Base-by-base conservation (phyloP, 2,113 vertebrate species). In the Microcebus tavaratra region DNA sequence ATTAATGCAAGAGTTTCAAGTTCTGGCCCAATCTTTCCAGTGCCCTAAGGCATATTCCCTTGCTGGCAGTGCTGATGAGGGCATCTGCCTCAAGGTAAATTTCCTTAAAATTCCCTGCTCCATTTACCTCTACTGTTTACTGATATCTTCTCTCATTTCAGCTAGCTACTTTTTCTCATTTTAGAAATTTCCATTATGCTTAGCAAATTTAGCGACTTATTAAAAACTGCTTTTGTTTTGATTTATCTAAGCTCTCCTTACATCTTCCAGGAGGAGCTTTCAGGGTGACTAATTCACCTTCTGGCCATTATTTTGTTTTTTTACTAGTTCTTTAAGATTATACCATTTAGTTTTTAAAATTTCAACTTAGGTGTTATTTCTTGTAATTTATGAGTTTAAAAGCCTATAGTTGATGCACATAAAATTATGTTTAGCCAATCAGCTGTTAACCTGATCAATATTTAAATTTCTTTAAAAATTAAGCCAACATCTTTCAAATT, bases 1-100 rank as follows among this genome's bases (percentile, higher is more conserved):
- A 85, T 96, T 90, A 90, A 95, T 39, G 25, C 14, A 93, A 23
- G 65, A 76, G 29, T 75, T 90, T 92, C 36, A 88, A 50, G 42
- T 67, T 91, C 82, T 94, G 31, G n/a, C 27, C 29, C 25, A 53
- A 23, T 79, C 13, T 78, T 88, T 21, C 88, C n/a, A 42, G 42
- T 8, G 34, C 63, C 61, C 45, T 27, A 17, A 39, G 92, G 65
- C 63, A 70, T 39, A 36, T 13, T 61, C 36, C 34, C 23, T 91
- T 59, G 8, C 31, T 65, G 23, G 39, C 18, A 76, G 11, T 50
- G 36, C 31, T 79, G 29, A 82, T 55, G 5, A 53, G 82, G 34
- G 4, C 12, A 29, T 88, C 42, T 73, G 29, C 53, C 65, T 73
- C 8, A 8, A 50, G 21, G 36, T 78, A 88, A 88, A 57, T 82